Evolutionary conservation across 2,888 invertebrate genomes (phyloP), one percentile per base, ranked within the genome.

Genomic region (Timema cristinae): DNA sequence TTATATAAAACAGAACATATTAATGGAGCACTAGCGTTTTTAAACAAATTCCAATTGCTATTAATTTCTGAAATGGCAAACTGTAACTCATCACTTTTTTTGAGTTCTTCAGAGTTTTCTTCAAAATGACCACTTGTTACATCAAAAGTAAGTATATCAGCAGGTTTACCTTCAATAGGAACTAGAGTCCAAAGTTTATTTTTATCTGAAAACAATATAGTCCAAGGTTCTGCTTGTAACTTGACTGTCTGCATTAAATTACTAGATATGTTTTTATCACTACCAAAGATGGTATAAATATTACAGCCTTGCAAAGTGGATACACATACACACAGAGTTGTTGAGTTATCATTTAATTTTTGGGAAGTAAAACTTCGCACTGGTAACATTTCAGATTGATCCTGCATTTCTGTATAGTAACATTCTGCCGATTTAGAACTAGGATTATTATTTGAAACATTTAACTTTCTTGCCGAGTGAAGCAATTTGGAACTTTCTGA

Each of bases 1-100:
- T 93, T 93, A 78, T 91, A 93, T 77, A 92, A 85, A 71, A 87
- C 80, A 71, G 87, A 86, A 66, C 89, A 83, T 77, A 82, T 61
- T 59, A 8, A 54, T 13, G 71, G 70, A 54, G 66, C 50, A n/a
- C 15, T n/a, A 63, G 71, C 48, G n/a, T 56, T 70, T 51, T 56
- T 61, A 56, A 54, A 74, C 16, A 73, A 56, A 47, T 67, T 59
- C 81, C 67, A 81, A 81, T 13, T 69, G 1, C 32, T 56, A 50
- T 71, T 71, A 2, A 71, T 47, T 13, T 48, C 16, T 15, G 9
- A n/a, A 7, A 54, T 9, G 54, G 50, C 13, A 49, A 15, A 63
- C 49, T 56, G 48, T 47, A 69, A 13, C 13, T 66, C 48, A 11
- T 68, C 13, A 52, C 54, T 54, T 10, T 68, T 47, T 8, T n/a